These are phyloP conservation scores for Conus ventricosus DNA, from an alignment of 1,140 invertebrate genomes.

Conservation along the genomic window DNA sequence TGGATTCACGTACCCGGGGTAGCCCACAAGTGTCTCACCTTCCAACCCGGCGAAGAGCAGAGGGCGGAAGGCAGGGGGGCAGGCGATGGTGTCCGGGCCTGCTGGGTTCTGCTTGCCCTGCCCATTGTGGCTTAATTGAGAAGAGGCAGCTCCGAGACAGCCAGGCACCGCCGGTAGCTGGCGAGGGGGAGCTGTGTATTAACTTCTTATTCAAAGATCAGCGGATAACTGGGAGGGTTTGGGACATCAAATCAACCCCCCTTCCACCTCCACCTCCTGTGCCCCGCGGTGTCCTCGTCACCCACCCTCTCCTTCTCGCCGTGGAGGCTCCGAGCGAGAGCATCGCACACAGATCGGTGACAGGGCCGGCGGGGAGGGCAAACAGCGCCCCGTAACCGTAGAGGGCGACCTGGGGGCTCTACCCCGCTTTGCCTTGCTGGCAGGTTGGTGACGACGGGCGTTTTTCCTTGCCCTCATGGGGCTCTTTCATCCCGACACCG, in stretches of 20 bases:
- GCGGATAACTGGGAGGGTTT: slow-evolving; percentile 27
- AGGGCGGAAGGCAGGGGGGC: not conserved
- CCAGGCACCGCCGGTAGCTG: slow-evolving; percentile 14
- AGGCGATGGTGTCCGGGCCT: not conserved
- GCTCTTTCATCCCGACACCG: too few relatives aligned
- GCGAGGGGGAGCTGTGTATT: not conserved
- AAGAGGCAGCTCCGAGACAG: slow-evolving; percentile 20
- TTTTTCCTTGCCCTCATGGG: not conserved
- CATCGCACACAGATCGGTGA: not conserved
- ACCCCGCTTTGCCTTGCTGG: not conserved
- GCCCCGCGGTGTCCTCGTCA: not conserved
- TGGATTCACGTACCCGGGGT: slow-evolving; percentile 23
- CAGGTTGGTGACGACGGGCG: not conserved
- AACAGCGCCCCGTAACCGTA: not conserved
- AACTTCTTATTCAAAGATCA: slow-evolving; percentile 40
- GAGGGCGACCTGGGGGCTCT: not conserved
- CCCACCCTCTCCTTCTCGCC: not conserved
- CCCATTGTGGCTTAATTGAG: slow-evolving; percentile 29
- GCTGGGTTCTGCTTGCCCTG: not conserved
- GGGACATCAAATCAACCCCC: slow-evolving; percentile 15
- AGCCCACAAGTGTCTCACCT: slow-evolving; percentile 25
- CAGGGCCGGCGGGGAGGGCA: not conserved
- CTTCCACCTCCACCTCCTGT: not conserved
- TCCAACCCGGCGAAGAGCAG: slow-evolving; percentile 3
- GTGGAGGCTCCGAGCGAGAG: not conserved